Evolutionary conservation across 2,888 invertebrate species (phyloP).

Genomic region (Epistrophella euchroma): DNA sequence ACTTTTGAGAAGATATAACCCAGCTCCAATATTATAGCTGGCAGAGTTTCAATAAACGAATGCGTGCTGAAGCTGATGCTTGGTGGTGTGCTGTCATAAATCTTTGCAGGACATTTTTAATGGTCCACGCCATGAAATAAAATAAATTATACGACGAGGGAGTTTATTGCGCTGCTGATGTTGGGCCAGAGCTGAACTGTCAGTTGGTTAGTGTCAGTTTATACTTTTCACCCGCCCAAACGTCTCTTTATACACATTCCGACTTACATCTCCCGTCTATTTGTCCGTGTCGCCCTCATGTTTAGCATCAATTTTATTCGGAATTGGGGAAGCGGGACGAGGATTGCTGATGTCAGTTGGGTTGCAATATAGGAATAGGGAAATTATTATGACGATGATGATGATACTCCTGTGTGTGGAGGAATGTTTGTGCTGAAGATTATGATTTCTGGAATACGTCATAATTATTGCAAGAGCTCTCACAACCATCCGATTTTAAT

Average conservation of each 20-base stretch:
- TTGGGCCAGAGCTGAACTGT: conserved; percentile 2
- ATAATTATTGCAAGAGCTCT: conserved; percentile 70
- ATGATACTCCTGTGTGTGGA: not conserved
- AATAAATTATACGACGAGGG: conserved; percentile 72
- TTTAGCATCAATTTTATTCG: conserved; percentile 46
- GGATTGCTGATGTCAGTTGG: conserved; percentile 22
- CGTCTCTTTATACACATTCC: not conserved
- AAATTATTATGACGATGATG: conserved; percentile 35
- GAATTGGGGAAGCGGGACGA: not conserved
- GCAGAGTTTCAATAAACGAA: conserved; percentile 28
- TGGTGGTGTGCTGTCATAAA: conserved; percentile 66
- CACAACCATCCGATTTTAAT: conserved; percentile 57
- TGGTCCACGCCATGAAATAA: conserved; percentile 72
- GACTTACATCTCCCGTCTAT: not conserved
- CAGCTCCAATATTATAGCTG: not conserved
- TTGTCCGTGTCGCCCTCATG: conserved; percentile 35
- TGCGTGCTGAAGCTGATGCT: conserved; percentile 64
- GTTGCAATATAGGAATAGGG: conserved; percentile 8
- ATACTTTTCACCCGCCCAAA: not conserved
- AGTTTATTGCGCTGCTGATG: conserved; percentile 61
- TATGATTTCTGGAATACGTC: conserved; percentile 64
- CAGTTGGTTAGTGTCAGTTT: conserved; percentile 52
- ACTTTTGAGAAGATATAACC: conserved; percentile 42
- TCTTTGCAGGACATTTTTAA: conserved; percentile 74
- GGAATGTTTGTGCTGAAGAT: conserved; percentile 48